phyloP scores from a whole-genome alignment of 2,113 vertebrate species.

The Phalacrocorax carbo region DNA sequence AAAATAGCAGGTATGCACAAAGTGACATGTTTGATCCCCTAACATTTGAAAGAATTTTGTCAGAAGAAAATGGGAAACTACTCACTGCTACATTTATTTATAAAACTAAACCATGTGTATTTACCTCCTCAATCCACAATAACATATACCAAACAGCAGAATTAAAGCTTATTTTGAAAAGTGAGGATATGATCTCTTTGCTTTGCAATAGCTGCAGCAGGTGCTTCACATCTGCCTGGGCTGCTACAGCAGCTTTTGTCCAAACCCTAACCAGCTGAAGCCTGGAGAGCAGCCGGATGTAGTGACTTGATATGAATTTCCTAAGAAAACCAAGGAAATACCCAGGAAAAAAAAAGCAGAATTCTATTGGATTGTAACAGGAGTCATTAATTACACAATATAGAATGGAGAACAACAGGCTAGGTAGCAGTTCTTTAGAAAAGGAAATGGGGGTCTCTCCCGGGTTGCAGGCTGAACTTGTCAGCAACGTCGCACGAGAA shows the following conservation, averaged over 20 bases:
- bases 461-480: neutral
- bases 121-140: neutral
- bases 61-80: neutral
- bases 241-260: neutral
- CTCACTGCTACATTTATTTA: neutral
- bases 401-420: neutral
- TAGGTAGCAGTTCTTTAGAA: neutral
- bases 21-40: neutral
- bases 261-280: neutral
- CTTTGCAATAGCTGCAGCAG: neutral
- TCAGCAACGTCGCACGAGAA: neutral
- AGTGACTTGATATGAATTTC: neutral
- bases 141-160: neutral
- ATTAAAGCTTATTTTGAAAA: neutral
- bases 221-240: neutral
- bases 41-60: neutral
- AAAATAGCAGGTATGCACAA: neutral
- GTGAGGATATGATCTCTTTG: neutral
- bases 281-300: neutral
- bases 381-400: neutral
- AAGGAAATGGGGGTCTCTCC: neutral
- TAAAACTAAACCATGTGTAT: neutral
- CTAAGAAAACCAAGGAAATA: neutral
- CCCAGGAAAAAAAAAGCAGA: neutral
- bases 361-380: neutral